A percentile compares a stretch with the other conserved stretches of the same genome.
Evolutionary conservation across 2,113 vertebrate genomes (phyloP).

Genomic region (Aleadryas rufinucha): DNA sequence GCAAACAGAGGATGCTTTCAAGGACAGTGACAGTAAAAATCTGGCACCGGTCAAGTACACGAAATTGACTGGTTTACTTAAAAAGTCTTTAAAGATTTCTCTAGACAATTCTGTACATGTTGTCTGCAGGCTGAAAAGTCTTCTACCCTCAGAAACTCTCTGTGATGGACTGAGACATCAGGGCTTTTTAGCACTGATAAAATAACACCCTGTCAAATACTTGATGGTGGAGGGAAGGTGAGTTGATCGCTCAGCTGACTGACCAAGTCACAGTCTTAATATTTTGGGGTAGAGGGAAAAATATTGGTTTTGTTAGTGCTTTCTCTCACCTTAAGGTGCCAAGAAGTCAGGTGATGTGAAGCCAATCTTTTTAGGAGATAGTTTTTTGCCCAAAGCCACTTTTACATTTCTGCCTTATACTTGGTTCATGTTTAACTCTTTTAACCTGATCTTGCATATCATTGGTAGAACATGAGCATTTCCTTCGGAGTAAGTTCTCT

Average conservation of each 20-base stretch:
- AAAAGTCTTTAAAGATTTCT: background rate
- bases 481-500: background rate
- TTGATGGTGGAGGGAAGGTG: background rate
- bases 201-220: background rate
- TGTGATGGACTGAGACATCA: background rate
- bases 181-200: background rate
- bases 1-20: background rate
- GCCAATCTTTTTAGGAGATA: background rate
- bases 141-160: background rate
- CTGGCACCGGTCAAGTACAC: background rate
- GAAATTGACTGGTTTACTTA: background rate
- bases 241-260: background rate
- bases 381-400: background rate
- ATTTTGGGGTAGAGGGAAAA: background rate
- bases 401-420: background rate
- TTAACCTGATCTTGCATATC: background rate
- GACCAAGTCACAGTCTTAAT: background rate
- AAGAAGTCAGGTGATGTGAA: background rate
- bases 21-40: background rate
- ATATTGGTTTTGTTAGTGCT: background rate
- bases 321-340: background rate
- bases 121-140: background rate
- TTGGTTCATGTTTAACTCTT: background rate
- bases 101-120: background rate
- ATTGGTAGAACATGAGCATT: background rate